These are phyloP conservation scores for Daubentonia madagascariensis DNA, from an alignment of 2,113 vertebrate genomes.

Conservation along the genomic window DNA sequence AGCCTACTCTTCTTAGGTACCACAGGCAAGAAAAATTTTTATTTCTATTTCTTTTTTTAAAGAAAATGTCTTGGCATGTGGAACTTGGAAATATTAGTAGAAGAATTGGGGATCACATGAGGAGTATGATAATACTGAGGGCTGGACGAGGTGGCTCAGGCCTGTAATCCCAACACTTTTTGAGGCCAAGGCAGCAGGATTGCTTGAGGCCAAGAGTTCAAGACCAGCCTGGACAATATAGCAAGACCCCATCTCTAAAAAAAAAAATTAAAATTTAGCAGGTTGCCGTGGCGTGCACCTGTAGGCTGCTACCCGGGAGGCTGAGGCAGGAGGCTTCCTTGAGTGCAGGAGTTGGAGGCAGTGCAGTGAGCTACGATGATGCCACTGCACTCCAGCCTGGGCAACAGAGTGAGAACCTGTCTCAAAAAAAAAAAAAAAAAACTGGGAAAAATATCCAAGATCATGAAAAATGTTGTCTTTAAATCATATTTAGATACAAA, in stretches of 20 bases:
- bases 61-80: background rate
- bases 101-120: background rate
- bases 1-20: background rate
- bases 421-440: background rate
- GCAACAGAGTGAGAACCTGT: background rate
- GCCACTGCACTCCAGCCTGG: constrained; percentile 76
- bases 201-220: background rate
- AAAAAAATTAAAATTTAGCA: background rate
- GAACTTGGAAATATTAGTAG: background rate
- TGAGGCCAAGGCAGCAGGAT: background rate
- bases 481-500: too few species aligned
- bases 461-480: too few species aligned
- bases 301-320: background rate
- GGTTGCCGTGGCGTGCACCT: background rate
- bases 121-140: background rate
- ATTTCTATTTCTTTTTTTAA: background rate
- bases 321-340: constrained; percentile 76
- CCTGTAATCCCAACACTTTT: background rate
- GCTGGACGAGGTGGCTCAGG: background rate
- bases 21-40: background rate
- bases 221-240: background rate
- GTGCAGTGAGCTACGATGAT: constrained; percentile 92
- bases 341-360: constrained; percentile 65
- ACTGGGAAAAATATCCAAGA: background rate
- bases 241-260: background rate